Percentiles rank a stretch among this genome's conserved stretches.
Conservation (phyloP, 2,888 invertebrate genomes). For the Limenitis camilla region DNA sequence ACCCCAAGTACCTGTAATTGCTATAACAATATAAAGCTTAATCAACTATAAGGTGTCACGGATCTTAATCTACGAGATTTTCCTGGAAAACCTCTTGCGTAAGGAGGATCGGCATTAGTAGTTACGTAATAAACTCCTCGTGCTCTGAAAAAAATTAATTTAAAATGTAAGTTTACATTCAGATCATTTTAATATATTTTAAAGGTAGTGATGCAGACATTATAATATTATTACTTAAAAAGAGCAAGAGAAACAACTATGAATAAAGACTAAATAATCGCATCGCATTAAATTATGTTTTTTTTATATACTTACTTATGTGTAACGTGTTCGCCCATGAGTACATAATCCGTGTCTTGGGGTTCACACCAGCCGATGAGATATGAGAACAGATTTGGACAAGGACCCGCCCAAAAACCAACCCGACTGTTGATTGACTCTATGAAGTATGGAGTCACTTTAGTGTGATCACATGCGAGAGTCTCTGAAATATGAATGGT, state of each 20-base stretch:
- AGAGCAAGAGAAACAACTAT: too few relatives aligned
- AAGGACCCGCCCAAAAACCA: slow-evolving; percentile 91
- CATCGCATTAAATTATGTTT: not conserved
- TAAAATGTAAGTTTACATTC: not conserved
- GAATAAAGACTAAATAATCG: not conserved
- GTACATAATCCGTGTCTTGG: slow-evolving; percentile 83
- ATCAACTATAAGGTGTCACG: slow-evolving; percentile 53
- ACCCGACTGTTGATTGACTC: slow-evolving; percentile 86
- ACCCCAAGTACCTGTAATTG: not conserved
- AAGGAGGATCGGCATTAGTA: slow-evolving; percentile 87
- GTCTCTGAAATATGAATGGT: slow-evolving; percentile 80
- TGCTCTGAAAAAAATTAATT: slow-evolving; percentile 71
- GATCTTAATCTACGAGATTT: slow-evolving; percentile 66
- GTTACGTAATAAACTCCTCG: slow-evolving; percentile 91
- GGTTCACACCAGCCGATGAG: slow-evolving; percentile 89
- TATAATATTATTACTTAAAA: too few relatives aligned
- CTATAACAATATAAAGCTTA: not conserved
- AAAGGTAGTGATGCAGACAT: too few relatives aligned
- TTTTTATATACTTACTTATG: slow-evolving; percentile 82
- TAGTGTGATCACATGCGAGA: slow-evolving; percentile 90
- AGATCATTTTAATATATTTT: not conserved
- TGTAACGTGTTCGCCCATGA: slow-evolving; percentile 90
- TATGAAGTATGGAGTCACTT: slow-evolving; percentile 92
- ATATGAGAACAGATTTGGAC: slow-evolving; percentile 86
- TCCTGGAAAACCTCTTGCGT: slow-evolving; percentile 87